Evolutionary conservation across 2,113 vertebrate species (phyloP).

Genomic region (Menura novaehollandiae): DNA sequence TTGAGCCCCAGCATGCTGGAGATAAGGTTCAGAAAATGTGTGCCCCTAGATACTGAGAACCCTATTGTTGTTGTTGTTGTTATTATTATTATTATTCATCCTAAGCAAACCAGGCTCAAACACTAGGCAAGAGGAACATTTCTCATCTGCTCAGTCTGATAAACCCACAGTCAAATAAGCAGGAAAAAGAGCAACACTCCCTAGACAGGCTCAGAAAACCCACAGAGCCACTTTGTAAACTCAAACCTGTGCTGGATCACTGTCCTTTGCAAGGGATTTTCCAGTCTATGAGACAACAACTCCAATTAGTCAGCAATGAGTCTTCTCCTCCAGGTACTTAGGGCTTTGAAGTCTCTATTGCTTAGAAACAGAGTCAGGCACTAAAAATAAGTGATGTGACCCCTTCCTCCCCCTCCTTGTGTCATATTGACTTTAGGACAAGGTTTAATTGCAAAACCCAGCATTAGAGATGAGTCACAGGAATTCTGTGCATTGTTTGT

Average conservation of each 20-base stretch:
- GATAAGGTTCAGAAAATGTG: background rate
- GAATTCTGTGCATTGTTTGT: background rate
- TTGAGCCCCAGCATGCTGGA: background rate
- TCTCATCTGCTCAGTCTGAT: background rate
- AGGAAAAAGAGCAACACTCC: background rate
- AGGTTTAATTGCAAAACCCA: background rate
- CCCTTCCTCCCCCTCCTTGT: background rate
- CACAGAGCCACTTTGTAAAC: background rate
- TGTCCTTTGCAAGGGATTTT: background rate
- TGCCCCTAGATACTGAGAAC: background rate
- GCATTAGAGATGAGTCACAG: background rate
- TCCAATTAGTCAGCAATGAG: background rate
- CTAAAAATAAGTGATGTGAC: background rate
- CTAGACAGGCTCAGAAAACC: background rate
- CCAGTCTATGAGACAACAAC: background rate
- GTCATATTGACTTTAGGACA: background rate
- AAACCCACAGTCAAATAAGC: background rate
- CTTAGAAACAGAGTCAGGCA: background rate
- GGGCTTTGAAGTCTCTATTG: background rate
- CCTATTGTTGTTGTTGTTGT: background rate
- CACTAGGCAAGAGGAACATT: background rate
- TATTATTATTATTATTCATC: background rate
- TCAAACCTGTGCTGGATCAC: background rate
- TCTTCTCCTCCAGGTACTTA: background rate
- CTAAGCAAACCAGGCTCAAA: background rate